A percentile compares a stretch with the other conserved stretches of the same genome.
phyloP scores from a whole-genome alignment of 2,888 invertebrate genomes.

The Hyalella azteca region DNA sequence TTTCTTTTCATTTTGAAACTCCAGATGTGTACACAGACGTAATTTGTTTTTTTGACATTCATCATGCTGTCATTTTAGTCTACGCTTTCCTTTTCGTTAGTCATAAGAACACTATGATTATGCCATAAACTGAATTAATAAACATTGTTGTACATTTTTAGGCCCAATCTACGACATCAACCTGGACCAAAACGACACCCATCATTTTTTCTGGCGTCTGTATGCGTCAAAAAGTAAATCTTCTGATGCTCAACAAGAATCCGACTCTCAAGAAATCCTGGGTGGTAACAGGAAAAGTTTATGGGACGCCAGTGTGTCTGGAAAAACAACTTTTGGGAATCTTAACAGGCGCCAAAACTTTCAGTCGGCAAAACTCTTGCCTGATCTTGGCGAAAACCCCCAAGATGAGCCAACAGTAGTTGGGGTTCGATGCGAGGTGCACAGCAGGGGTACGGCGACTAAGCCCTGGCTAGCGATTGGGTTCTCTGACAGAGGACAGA shows the following conservation, averaged over 20 bases:
- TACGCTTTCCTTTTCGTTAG: too few species aligned
- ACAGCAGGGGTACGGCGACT: slow-evolving; percentile 39
- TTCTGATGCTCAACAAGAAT: background rate
- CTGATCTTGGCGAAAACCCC: background rate
- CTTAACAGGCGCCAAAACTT: background rate
- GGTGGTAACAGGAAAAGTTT: background rate
- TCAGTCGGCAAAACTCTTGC: background rate
- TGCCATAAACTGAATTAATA: too few species aligned
- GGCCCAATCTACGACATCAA: slow-evolving; percentile 46
- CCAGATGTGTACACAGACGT: too few species aligned
- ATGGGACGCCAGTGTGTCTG: background rate
- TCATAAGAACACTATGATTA: too few species aligned
- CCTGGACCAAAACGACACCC: slow-evolving; percentile 50
- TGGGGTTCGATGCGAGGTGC: slow-evolving; percentile 43
- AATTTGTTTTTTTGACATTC: too few species aligned
- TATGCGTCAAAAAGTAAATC: background rate
- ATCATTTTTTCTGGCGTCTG: slow-evolving; percentile 49
- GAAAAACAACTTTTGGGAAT: background rate
- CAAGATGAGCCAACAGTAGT: background rate
- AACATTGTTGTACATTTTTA: background rate
- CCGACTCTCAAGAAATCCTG: background rate
- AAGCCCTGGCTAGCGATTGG: slow-evolving; percentile 81
- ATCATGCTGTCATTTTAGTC: too few species aligned
- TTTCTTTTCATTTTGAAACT: too few species aligned
- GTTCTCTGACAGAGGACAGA: slow-evolving; percentile 81